Evolutionary conservation across 2,797 vertebrate species (phyloP).

Genomic region (Periophthalmus magnuspinnatus): DNA sequence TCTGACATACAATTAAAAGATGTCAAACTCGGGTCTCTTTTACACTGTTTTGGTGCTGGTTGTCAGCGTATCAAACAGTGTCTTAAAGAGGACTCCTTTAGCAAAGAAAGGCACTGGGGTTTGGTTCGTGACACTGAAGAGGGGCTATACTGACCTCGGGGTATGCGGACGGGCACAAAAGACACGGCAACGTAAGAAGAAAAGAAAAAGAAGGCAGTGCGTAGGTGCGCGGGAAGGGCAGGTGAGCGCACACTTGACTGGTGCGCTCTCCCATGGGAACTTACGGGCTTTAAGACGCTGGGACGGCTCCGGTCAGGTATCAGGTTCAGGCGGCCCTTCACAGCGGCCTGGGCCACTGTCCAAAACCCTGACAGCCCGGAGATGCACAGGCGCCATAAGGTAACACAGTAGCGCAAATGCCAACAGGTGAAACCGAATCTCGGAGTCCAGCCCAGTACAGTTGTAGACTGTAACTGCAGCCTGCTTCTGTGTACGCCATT

Average conservation of each 20-base stretch:
- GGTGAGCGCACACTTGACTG: constrained; percentile 69
- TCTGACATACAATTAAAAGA: constrained; percentile 83
- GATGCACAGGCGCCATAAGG: constrained; percentile 88
- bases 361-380: constrained; percentile 83
- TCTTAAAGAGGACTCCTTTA: constrained; percentile 85
- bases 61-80: constrained; percentile 82
- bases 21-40: constrained; percentile 81
- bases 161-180: constrained; percentile 72
- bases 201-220: constrained; percentile 48
- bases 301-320: constrained; percentile 85
- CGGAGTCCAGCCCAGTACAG: constrained; percentile 82
- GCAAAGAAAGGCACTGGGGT: constrained; percentile 64
- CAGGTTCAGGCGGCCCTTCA: constrained; percentile 84
- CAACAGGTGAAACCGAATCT: constrained; percentile 91
- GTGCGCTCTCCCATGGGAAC: constrained; percentile 85
- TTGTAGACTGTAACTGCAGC: constrained; percentile 59
- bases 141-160: constrained; percentile 66
- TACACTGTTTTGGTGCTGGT: constrained; percentile 75
- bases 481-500: constrained; percentile 36
- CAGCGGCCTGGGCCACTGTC: constrained; percentile 83
- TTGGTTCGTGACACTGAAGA: constrained; percentile 54
- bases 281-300: constrained; percentile 73
- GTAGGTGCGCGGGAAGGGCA: background rate
- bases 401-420: constrained; percentile 86
- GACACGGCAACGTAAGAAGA: constrained; percentile 78